A percentile compares a stretch with the other conserved stretches of the same genome.
Conservation (phyloP, 64 coral and sea anemone species). For the Montipora foliosa region DNA sequence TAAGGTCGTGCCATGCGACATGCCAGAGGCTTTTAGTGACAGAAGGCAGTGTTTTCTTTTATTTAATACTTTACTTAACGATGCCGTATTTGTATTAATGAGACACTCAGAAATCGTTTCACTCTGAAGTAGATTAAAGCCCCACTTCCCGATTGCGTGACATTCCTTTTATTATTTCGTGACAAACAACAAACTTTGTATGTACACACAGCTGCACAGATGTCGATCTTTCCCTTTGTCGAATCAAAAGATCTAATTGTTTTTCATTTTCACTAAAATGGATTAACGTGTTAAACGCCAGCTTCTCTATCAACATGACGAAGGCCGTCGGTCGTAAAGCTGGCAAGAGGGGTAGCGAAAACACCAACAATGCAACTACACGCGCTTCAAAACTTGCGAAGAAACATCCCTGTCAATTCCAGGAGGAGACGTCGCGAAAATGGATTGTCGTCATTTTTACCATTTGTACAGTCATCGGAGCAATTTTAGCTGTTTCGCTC, state of each 20-base stretch:
- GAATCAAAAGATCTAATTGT: not conserved
- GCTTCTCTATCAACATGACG: conserved; percentile 13
- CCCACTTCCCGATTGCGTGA: not conserved
- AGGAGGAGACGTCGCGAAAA: not conserved
- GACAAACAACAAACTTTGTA: not conserved
- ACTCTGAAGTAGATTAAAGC: too few species aligned
- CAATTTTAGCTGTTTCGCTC: not conserved
- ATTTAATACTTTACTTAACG: too few species aligned
- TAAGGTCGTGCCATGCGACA: too few species aligned
- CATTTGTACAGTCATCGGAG: conserved; percentile 5
- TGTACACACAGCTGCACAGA: conserved; percentile 45
- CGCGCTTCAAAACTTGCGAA: not conserved
- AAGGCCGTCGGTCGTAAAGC: not conserved
- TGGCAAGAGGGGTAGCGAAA: not conserved
- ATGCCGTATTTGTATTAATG: too few species aligned
- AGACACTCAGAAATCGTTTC: too few species aligned
- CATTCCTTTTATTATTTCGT: not conserved
- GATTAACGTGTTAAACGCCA: not conserved
- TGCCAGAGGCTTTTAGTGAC: too few species aligned
- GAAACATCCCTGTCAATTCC: not conserved
- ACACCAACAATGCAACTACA: not conserved
- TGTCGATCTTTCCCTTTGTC: not conserved
- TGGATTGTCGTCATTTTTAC: not conserved
- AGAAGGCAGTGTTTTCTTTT: too few species aligned
- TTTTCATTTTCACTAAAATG: not conserved